Base-by-base conservation (phyloP, 2,797 vertebrate species). In the Poecilia gillii region DNA sequence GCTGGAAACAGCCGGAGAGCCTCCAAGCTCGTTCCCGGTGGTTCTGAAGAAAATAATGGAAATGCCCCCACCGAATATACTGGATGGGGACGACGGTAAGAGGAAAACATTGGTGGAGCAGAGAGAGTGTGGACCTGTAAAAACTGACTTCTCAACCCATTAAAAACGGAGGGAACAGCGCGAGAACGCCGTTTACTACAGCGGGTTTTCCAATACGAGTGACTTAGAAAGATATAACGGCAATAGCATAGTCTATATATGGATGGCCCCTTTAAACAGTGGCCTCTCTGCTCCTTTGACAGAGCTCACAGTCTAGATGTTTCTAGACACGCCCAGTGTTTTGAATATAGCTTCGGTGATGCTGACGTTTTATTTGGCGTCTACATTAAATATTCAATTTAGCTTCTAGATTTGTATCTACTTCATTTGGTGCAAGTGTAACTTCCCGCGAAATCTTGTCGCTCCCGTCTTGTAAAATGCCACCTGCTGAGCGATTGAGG, bases 11-110 rank as follows among this genome's bases (percentile, higher is more conserved):
- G 74, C 68, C 62, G 9, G 80, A 0, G 88, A 81, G 39, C 76
- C 83, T 4, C 72, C 86, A 7, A 93, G 93, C 33, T 93, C 95
- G 1, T 96, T 98, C 85, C 97, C 97, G 5, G 91, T 96, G 77
- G 97, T 97, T 84, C 89, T 99, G 89, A 97, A 96, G 96, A 98
- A 98, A 89, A 95, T 98, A 72, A 97, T 98, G 96, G 97, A 97
- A 91, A 97, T 96, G 84, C 97, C 97, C 68, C 96, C 97, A 31
- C 96, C 97, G 80, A 94, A 95, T 66, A 89, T 96, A 36, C 90
- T 96, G 85, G 96, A 97, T 82, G 87, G 89, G 84, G 94, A 97
- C 89, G 95, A 97, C 51, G 97, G 97, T 98, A 92, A 95, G 96
- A 88, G 33, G 12, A 33, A 33, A 62, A 41, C 23, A 25, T 14